Conservation (phyloP, 2,797 vertebrate species). For the Lithobates sylvaticus region DNA sequence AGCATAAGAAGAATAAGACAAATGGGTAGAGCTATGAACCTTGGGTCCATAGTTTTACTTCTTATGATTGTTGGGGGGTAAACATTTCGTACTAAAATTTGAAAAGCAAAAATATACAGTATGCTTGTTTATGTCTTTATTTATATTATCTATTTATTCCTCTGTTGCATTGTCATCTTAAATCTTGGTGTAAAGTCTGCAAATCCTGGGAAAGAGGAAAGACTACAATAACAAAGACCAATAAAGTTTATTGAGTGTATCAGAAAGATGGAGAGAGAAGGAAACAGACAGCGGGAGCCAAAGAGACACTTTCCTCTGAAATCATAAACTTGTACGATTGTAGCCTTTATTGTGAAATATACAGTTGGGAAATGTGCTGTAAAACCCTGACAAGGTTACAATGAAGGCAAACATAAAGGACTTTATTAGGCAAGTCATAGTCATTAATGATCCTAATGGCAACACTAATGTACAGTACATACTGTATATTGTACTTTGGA, state of each 20-base stretch:
- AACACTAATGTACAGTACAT: background rate
- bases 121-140: background rate
- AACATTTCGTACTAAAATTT: background rate
- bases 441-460: background rate
- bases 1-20: background rate
- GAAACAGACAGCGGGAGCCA: slow-evolving; percentile 14
- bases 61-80: background rate
- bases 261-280: slow-evolving; percentile 1
- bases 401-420: background rate
- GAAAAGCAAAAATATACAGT: background rate
- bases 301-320: background rate
- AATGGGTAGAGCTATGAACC: background rate
- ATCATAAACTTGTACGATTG: background rate
- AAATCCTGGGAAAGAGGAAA: background rate
- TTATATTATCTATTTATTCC: slow-evolving; percentile 1
- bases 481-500: background rate
- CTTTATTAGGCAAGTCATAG: background rate
- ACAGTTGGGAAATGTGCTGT: background rate
- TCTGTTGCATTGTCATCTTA: background rate
- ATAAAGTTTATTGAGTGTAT: slow-evolving; percentile 10
- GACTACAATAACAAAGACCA: slow-evolving; percentile 7
- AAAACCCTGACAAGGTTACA: background rate
- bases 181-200: slow-evolving; percentile 8
- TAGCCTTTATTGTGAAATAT: slow-evolving; percentile 5
- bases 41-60: background rate